Evolutionary conservation across 1,140 invertebrate species (phyloP).

Genomic region (Drosophila eugracilis): DNA sequence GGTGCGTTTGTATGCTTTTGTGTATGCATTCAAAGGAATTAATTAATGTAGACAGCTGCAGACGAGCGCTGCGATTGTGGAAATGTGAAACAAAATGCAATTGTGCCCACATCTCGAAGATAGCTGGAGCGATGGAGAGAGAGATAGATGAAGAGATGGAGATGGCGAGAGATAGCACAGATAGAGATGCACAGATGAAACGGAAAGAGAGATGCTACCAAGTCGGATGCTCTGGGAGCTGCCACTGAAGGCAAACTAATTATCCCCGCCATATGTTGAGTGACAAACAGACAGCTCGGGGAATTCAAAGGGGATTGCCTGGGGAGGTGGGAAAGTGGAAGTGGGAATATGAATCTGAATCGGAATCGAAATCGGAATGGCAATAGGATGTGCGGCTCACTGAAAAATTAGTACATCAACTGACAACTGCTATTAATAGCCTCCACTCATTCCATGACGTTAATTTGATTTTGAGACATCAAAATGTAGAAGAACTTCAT

Average conservation of each 20-base stretch:
- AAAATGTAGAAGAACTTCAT: conserved; percentile 1
- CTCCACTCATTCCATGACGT: background rate
- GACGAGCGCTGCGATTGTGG: conserved; percentile 46
- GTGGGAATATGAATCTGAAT: conserved; percentile 21
- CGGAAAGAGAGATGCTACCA: background rate
- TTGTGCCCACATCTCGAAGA: conserved; percentile 46
- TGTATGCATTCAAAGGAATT: conserved; percentile 58
- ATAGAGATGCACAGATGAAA: conserved; percentile 5
- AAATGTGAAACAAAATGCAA: conserved; percentile 58
- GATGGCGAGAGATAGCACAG: background rate
- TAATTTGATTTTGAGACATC: conserved; percentile 20
- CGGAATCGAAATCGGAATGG: conserved; percentile 8
- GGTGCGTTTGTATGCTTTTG: conserved; percentile 32
- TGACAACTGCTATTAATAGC: conserved; percentile 50
- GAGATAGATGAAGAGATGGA: background rate
- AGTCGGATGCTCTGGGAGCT: conserved; percentile 25
- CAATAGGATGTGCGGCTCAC: conserved; percentile 58
- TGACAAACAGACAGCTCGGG: conserved; percentile 47
- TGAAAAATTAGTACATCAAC: conserved; percentile 59
- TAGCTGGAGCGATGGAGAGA: conserved; percentile 28
- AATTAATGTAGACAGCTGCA: conserved; percentile 74
- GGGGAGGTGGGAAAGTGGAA: conserved; percentile 2
- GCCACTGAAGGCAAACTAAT: conserved; percentile 47
- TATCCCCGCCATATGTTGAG: conserved; percentile 50
- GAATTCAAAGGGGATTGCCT: conserved; percentile 27